Evolutionary conservation across 2,797 vertebrate genomes (phyloP).

Genomic region (Xenops minutus): DNA sequence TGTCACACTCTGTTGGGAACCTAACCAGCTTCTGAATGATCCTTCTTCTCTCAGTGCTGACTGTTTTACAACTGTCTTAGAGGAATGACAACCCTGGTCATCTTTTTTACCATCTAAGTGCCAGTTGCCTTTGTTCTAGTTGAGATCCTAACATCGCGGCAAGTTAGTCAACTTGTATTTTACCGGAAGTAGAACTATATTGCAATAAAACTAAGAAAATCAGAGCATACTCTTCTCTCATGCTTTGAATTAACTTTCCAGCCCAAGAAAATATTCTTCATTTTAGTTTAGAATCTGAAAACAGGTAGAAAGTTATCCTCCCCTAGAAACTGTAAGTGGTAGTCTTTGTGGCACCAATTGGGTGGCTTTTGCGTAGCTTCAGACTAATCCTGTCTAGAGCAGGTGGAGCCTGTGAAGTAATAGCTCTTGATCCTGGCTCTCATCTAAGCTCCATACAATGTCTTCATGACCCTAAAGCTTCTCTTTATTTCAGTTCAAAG

Average conservation of each 20-base stretch:
- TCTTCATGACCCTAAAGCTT: neutral
- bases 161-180: neutral
- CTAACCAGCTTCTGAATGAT: neutral
- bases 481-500: constrained; percentile 20
- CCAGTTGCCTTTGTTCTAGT: neutral
- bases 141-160: neutral
- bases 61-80: neutral
- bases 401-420: neutral
- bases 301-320: neutral
- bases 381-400: neutral
- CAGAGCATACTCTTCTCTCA: neutral
- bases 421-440: neutral
- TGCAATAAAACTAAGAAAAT: neutral
- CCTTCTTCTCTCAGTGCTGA: neutral
- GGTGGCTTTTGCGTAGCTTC: neutral
- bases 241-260: neutral
- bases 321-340: neutral
- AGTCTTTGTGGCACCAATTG: neutral
- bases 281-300: neutral
- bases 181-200: neutral
- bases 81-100: neutral
- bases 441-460: neutral
- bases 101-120: neutral
- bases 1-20: neutral
- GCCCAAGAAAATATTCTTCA: neutral